Evolutionary conservation across 92 coral and sea anemone species (phyloP).

Genomic region (Paragorgia papillata): DNA sequence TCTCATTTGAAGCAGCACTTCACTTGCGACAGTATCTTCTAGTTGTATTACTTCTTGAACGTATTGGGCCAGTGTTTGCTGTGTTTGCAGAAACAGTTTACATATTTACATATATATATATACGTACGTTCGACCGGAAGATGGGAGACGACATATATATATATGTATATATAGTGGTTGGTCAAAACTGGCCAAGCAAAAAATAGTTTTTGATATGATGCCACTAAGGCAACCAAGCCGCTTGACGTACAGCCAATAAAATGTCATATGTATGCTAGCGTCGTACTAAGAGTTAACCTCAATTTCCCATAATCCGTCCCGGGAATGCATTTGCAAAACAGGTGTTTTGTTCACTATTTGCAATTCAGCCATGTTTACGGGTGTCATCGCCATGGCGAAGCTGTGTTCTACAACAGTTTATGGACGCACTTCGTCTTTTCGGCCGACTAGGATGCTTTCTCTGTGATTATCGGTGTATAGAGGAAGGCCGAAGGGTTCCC

Average conservation of each 20-base stretch:
- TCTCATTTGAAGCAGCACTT: no score
- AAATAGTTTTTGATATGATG: slow-evolving; percentile 25
- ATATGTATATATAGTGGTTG: no score
- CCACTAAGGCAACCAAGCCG: slow-evolving; percentile 53
- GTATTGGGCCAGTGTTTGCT: no score
- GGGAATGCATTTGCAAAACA: slow-evolving; percentile 79
- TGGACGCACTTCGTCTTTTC: slow-evolving; percentile 31
- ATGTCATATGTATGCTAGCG: slow-evolving; percentile 53
- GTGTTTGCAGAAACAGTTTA: background rate
- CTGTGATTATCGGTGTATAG: background rate
- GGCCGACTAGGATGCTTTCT: slow-evolving; percentile 4
- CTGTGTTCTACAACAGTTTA: slow-evolving; percentile 71
- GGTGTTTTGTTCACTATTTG: slow-evolving; percentile 84
- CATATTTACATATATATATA: no score
- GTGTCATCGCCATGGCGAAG: slow-evolving; percentile 99
- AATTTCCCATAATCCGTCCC: slow-evolving; percentile 81
- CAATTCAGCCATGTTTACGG: slow-evolving; percentile 99
- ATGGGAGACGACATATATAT: no score
- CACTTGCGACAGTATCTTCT: no score
- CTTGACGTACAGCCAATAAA: slow-evolving; percentile 75
- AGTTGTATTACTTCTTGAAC: no score
- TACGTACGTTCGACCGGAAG: no score
- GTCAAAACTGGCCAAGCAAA: no score
- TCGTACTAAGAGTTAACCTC: slow-evolving; percentile 58
- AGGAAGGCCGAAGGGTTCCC: background rate